Conservation (phyloP, 2,797 vertebrate genomes). For the Cuculus canorus region DNA sequence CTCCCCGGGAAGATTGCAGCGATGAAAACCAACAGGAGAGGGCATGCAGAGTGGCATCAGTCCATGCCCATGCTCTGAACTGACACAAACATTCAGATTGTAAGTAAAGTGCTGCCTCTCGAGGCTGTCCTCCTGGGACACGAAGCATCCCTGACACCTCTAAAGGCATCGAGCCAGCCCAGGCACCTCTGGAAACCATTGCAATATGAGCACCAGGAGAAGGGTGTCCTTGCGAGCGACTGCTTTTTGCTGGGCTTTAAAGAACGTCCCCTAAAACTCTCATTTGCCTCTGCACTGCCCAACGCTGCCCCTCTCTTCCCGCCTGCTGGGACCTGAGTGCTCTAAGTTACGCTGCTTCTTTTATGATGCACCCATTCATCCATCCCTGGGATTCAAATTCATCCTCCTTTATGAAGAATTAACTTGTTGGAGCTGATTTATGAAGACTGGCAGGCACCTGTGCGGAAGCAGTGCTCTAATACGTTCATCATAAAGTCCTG, state of each 20-base stretch:
- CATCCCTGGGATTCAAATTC: slow-evolving; percentile 18
- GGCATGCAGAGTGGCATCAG: fast-evolving
- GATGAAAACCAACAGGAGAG: not conserved
- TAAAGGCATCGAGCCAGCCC: not conserved
- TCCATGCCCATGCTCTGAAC: fast-evolving
- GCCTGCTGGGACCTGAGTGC: not conserved
- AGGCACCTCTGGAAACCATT: too few species aligned
- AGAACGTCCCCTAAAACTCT: not conserved
- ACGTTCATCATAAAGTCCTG: slow-evolving; percentile 66
- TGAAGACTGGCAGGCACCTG: slow-evolving; percentile 66
- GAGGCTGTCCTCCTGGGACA: fast-evolving
- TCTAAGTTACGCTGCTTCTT: not conserved
- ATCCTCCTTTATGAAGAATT: slow-evolving; percentile 70
- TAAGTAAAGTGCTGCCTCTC: fast-evolving
- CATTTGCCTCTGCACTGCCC: fast-evolving
- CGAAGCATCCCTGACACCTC: not conserved
- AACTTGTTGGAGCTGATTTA: slow-evolving; percentile 71
- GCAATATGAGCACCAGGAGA: not conserved
- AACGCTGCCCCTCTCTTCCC: not conserved
- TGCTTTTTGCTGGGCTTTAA: not conserved
- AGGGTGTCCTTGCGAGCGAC: fast-evolving
- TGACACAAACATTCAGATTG: too few species aligned
- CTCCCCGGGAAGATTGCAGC: not conserved
- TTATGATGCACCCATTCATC: slow-evolving; percentile 11
- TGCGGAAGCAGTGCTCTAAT: slow-evolving; percentile 43